phyloP scores from a whole-genome alignment of 1,140 invertebrate genomes.

The Monochamus saltuarius region DNA sequence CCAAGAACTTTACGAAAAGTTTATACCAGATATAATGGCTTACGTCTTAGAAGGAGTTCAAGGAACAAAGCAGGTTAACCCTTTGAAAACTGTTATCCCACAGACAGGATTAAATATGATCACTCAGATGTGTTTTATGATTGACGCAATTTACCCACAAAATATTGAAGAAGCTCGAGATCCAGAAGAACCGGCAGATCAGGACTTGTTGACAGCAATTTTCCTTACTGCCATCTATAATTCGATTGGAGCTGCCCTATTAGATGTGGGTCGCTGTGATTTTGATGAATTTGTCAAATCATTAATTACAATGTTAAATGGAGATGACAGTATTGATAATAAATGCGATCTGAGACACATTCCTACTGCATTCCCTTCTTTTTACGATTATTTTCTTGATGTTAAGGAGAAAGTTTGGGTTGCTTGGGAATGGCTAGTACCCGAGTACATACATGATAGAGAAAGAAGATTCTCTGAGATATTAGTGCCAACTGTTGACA shows the following conservation, averaged over 20 bases:
- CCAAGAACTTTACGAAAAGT: constrained; percentile 67
- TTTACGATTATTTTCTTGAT: constrained; percentile 84
- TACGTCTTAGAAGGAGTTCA: constrained; percentile 76
- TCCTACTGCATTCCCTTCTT: constrained; percentile 63
- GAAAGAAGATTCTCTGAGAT: constrained; percentile 75
- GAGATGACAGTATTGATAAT: constrained; percentile 64
- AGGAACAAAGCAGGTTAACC: constrained; percentile 68
- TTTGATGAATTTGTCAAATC: constrained; percentile 84
- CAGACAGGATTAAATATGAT: constrained; percentile 86
- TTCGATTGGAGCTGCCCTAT: constrained; percentile 77
- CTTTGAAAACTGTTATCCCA: constrained; percentile 77
- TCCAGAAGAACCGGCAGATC: constrained; percentile 55
- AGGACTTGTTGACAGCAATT: constrained; percentile 64
- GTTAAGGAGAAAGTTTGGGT: constrained; percentile 71
- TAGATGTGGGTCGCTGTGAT: constrained; percentile 64
- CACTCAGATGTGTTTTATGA: constrained; percentile 77
- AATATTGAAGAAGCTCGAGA: constrained; percentile 47
- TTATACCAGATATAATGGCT: constrained; percentile 68
- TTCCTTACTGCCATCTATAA: constrained; percentile 80
- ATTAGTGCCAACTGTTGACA: constrained; percentile 86
- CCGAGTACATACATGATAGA: constrained; percentile 71
- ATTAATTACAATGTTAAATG: constrained; percentile 65
- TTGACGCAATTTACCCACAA: constrained; percentile 66
- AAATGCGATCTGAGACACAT: constrained; percentile 69
- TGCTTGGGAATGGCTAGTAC: constrained; percentile 80